Evolutionary conservation across 2,888 invertebrate species (phyloP).

Genomic region (Deilephila elpenor): DNA sequence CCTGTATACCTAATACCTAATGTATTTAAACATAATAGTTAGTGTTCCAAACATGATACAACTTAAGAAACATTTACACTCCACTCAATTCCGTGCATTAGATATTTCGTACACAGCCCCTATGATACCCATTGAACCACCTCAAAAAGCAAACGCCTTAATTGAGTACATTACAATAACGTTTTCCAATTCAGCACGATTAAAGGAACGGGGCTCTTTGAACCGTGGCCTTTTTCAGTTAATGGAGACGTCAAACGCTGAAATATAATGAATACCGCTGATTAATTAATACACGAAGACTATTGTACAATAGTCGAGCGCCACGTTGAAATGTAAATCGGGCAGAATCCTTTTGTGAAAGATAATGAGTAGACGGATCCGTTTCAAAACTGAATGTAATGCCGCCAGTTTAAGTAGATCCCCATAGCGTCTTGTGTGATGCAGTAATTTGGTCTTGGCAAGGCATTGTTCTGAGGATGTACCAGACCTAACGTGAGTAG

Average conservation of each 20-base stretch:
- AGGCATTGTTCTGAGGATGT: slow-evolving; percentile 46
- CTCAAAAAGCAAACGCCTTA: not conserved
- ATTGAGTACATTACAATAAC: not conserved
- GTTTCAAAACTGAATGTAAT: slow-evolving; percentile 57
- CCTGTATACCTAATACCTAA: too few species aligned
- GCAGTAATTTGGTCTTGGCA: slow-evolving; percentile 43
- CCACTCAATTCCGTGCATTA: not conserved
- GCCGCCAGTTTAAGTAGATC: slow-evolving; percentile 41
- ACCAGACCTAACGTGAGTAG: slow-evolving; percentile 56
- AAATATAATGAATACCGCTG: slow-evolving; percentile 32
- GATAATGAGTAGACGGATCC: slow-evolving; percentile 65
- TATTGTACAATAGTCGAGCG: slow-evolving; percentile 24
- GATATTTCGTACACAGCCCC: not conserved
- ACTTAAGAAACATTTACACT: too few species aligned
- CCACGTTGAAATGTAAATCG: slow-evolving; percentile 65
- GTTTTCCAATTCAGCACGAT: slow-evolving; percentile 14
- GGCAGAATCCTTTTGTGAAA: slow-evolving; percentile 69
- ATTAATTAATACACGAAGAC: slow-evolving; percentile 36
- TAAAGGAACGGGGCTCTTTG: slow-evolving; percentile 1
- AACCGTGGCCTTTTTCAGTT: slow-evolving; percentile 15
- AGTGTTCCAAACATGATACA: too few species aligned
- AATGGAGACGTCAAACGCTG: slow-evolving; percentile 33
- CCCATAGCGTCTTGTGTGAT: slow-evolving; percentile 35
- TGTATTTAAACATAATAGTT: too few species aligned
- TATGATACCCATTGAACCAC: not conserved